Evolutionary conservation across 2,888 invertebrate species (phyloP).

Genomic region (Trissonchulus latispiculum): DNA sequence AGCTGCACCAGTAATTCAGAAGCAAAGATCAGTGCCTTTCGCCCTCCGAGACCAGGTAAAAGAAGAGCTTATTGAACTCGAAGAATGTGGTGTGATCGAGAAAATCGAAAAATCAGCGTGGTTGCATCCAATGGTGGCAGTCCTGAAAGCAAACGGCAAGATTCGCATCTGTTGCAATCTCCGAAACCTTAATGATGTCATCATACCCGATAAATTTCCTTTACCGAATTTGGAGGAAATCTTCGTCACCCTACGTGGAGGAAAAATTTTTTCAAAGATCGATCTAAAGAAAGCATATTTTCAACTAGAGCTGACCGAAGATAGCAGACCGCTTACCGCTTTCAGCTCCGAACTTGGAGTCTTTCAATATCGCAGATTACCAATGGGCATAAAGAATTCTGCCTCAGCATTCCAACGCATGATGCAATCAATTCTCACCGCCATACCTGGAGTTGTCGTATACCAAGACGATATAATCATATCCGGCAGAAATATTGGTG

Average conservation of each 20-base stretch:
- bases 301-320: neutral
- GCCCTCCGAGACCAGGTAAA: neutral
- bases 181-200: neutral
- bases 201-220: neutral
- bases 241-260: neutral
- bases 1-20: neutral
- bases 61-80: neutral
- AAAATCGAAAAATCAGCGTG: neutral
- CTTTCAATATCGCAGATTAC: neutral
- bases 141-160: neutral
- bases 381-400: neutral
- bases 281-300: neutral
- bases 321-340: neutral
- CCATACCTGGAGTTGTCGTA: neutral
- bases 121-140: neutral
- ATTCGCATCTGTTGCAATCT: neutral
- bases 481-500: neutral
- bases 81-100: neutral
- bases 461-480: neutral
- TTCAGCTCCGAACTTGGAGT: neutral
- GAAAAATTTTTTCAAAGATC: neutral
- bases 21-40: neutral
- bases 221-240: neutral
- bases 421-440: neutral
- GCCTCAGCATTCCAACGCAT: neutral